Conservation (phyloP, 2,797 vertebrate species). For the Knipowitschia caucasica region DNA sequence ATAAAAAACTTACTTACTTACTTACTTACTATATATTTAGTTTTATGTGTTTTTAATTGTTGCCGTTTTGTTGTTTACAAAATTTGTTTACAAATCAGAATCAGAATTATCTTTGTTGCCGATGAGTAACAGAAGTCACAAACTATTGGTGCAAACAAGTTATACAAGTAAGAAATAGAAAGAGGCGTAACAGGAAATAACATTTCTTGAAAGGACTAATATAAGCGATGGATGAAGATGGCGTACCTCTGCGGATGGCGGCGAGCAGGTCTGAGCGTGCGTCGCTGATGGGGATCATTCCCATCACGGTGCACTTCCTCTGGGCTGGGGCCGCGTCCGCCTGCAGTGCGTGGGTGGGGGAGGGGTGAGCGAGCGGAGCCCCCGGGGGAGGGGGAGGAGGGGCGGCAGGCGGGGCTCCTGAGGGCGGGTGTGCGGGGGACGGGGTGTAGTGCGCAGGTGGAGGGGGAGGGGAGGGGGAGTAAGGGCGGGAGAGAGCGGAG, state of each 20-base stretch:
- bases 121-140: too few species aligned
- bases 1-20: too few species aligned
- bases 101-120: too few species aligned
- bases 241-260: conserved; percentile 84
- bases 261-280: conserved; percentile 89
- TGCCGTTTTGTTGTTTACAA: too few species aligned
- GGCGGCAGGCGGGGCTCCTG: conserved; percentile 75
- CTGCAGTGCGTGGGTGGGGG: conserved; percentile 60
- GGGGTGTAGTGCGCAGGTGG: conserved; percentile 71
- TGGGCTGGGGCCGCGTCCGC: conserved; percentile 58
- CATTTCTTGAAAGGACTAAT: not conserved
- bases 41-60: too few species aligned
- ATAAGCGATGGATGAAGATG: not conserved
- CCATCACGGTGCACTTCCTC: conserved; percentile 77
- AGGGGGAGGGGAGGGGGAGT: conserved; percentile 68
- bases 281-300: conserved; percentile 88
- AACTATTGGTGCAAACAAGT: too few species aligned
- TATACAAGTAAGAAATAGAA: not conserved
- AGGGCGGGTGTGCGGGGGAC: conserved; percentile 69
- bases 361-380: conserved; percentile 54
- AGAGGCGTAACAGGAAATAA: not conserved
- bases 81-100: too few species aligned
- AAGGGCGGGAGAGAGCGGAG: conserved; percentile 65
- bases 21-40: too few species aligned
- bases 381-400: conserved; percentile 82